Evolutionary conservation across 2,888 invertebrate species (phyloP), one percentile per base, ranked within the genome.

Genomic region (Corythucha ciliata): DNA sequence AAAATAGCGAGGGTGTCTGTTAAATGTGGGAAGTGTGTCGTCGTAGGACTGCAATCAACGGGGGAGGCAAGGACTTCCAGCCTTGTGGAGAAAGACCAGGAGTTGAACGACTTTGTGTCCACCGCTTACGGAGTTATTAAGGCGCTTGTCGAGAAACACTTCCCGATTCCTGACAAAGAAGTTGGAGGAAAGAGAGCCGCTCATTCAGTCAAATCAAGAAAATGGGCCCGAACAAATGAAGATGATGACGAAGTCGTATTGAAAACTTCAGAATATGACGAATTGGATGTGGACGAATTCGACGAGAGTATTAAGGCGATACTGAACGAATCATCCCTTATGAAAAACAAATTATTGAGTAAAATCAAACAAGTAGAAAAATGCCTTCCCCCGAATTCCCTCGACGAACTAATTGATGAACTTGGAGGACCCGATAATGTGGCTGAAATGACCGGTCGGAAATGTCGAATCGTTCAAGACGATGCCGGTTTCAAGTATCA

Each of bases 361-460:
- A 79, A 80, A 64, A 82, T 98, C 51, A 94, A 97, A 67, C 72
- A 76, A 18, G 73, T 97, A 2, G 96, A 94, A 3, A 80, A 84
- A 1, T 76, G 78, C 20, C 72, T 99, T 59, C 98, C 98, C 4
- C 87, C 96, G 33, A 98, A 99, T 70, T 94, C 97, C 1, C 74
- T 98, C 32, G 98, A 98, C 75, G 94, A 98, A 68, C 75, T 98
- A 12, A 97, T 99, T 58, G 97, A 99, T 69, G 92, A 94, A 66
- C 77, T 98, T 7, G 98, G 98, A 40, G 98, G 98, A 1, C 89
- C 96, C 0, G 92, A 93, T 60, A 89, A 90, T 70, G 98, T 98
- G 0, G 97, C 98, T 0, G 97, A 98, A 80, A 98, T 98, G 97
- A 98, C 98, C 0, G 98, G 98, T 0, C 77, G 97, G 46, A 92